Evolutionary conservation across 2,888 invertebrate species (phyloP).

Genomic region (Heliconius cydno): DNA sequence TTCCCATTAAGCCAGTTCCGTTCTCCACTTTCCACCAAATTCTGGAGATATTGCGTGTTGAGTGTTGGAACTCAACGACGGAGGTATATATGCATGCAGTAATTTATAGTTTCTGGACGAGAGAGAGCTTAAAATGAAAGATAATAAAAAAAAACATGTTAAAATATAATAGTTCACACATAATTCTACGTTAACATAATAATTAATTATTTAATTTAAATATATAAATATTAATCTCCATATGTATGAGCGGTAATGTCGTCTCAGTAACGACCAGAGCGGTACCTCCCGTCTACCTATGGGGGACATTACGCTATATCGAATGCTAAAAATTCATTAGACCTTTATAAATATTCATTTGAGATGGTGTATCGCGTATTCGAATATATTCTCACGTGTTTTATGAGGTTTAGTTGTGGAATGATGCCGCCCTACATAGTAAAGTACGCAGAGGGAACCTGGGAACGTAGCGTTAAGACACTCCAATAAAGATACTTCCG

Average conservation of each 20-base stretch:
- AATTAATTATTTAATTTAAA: constrained; percentile 25
- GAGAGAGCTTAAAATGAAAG: not conserved
- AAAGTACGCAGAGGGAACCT: not conserved
- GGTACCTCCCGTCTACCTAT: not conserved
- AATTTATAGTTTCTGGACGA: not conserved
- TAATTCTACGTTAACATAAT: not conserved
- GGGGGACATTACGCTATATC: not conserved
- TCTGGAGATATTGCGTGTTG: not conserved
- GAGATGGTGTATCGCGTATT: constrained; percentile 35
- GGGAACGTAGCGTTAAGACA: not conserved
- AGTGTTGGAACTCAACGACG: not conserved
- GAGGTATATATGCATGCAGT: not conserved
- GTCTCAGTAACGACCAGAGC: not conserved
- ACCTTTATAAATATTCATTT: constrained; percentile 27
- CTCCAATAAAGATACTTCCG: not conserved
- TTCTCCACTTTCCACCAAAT: not conserved
- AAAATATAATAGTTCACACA: too few species aligned
- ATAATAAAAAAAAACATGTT: too few species aligned
- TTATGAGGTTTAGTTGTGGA: constrained; percentile 27
- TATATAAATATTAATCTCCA: constrained; percentile 20
- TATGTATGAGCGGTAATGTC: constrained; percentile 7
- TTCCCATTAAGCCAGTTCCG: not conserved
- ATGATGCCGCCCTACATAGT: too few species aligned
- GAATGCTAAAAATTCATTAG: constrained; percentile 20
- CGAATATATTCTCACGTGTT: constrained; percentile 42